These are phyloP conservation scores for Idaea biselata DNA, from an alignment of 2,888 invertebrate genomes.

Conservation along the genomic window DNA sequence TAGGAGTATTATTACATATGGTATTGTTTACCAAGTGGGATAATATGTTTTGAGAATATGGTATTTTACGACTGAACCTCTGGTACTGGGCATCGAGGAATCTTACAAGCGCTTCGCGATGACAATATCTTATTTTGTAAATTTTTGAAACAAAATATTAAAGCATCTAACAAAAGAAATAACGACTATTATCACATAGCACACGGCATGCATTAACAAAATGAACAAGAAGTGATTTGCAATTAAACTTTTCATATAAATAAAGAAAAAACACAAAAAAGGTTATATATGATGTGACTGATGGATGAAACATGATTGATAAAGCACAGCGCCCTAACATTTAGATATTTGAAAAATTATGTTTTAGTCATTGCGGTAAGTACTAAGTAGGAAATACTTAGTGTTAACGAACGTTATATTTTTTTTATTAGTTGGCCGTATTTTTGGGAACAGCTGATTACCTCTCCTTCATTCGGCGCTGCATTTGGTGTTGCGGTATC, in stretches of 20 bases:
- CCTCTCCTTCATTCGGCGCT: conserved; percentile 39
- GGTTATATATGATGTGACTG: not conserved
- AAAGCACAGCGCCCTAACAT: not conserved
- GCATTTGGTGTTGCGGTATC: conserved; percentile 21
- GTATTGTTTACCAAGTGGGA: too few species aligned
- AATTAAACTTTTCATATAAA: not conserved
- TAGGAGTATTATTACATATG: too few species aligned
- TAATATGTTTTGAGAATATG: not conserved
- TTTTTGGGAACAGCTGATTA: conserved; percentile 28
- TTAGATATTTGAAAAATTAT: not conserved
- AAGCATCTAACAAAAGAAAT: not conserved
- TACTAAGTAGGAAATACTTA: too few species aligned
- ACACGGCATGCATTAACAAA: not conserved
- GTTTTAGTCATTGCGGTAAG: too few species aligned
- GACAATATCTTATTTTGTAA: not conserved
- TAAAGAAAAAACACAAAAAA: not conserved
- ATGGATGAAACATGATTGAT: not conserved
- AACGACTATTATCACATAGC: not conserved
- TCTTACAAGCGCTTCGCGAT: not conserved
- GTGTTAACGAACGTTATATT: not conserved
- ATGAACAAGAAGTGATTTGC: not conserved
- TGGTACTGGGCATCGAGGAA: not conserved
- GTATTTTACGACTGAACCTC: not conserved
- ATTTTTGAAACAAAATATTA: not conserved
- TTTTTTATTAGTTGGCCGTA: not conserved